Evolutionary conservation across 37 sponge, comb jelly and placozoan genomes (phyloP), one percentile per base, ranked within the genome.

Genomic region (Crambe crambe): DNA sequence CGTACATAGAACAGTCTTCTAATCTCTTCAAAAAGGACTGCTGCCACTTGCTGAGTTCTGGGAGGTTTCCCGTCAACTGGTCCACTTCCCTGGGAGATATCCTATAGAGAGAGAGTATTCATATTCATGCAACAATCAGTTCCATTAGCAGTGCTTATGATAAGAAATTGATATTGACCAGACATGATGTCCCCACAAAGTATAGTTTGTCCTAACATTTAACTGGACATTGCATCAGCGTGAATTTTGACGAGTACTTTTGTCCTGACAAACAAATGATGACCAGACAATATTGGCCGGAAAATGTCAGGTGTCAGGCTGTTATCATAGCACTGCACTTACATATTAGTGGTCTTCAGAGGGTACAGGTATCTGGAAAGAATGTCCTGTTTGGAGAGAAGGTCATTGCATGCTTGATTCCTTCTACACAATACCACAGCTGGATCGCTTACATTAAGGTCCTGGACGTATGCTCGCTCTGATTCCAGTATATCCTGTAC

Each of bases 401-500:
- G 30, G 20, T 36, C 12, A 47, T 6, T 15, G 51, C 51, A 47
- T 47, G 10, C 51, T 15, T 47, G 6, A 47, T 15, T 47, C 51
- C 51, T 36, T 20, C 6, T 9, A 36, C 38, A 36, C 8, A 35
- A 35, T 37, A 36, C 38, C 21, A 35, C 4, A 34, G 38, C n/a
- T n/a, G n/a, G n/a, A n/a, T n/a, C n/a, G n/a, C 75, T 67, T 76
- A 92, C 93, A 78, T 77, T 78, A 3, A 92, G 39, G 57, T 92
- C 89, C 3, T 85, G 85, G 34, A 84, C 76, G 32, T 87, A 92
- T 3, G 85, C 59, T 56, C 85, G 75, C 62, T 92, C 93, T 40
- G 85, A 73, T 42, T 92, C 93, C 34, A 92, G 58, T 31, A 92
- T 85, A 56, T 92, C 85, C 72, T 87, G 59, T 12, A 92, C 81